Conservation (phyloP, 1,140 invertebrate species). For the Sinonovacula constricta region DNA sequence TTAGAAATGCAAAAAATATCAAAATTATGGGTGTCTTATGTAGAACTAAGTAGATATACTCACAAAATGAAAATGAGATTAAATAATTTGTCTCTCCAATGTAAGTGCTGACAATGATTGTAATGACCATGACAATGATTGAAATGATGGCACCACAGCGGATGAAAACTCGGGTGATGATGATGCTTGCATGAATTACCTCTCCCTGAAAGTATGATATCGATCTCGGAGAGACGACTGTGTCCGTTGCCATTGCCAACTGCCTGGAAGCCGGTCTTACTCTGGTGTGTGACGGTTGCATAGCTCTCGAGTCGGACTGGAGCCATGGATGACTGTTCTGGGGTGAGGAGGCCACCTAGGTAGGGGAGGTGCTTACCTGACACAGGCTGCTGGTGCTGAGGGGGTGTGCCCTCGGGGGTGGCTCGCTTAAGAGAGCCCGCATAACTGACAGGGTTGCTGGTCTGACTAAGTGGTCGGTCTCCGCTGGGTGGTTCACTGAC, state of each 20-base stretch:
- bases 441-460: conserved; percentile 57
- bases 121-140: too few relatives aligned
- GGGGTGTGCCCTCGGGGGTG: conserved; percentile 51
- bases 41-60: too few relatives aligned
- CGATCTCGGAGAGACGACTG: conserved; percentile 27
- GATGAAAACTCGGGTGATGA: background rate
- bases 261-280: conserved; percentile 61
- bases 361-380: conserved; percentile 66
- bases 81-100: too few relatives aligned
- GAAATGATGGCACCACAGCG: too few relatives aligned
- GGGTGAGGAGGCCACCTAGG: conserved; percentile 23
- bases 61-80: too few relatives aligned
- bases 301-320: conserved; percentile 62
- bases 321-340: conserved; percentile 34
- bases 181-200: conserved; percentile 37
- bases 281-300: conserved; percentile 68
- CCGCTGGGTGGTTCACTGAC: conserved; percentile 9
- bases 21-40: too few relatives aligned
- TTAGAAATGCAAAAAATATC: too few relatives aligned
- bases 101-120: too few relatives aligned
- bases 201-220: conserved; percentile 48
- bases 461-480: conserved; percentile 66
- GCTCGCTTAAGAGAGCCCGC: conserved; percentile 63
- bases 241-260: conserved; percentile 31
- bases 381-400: conserved; percentile 46